phyloP scores from a whole-genome alignment of 2,113 vertebrate genomes.

The Morone chrysops region DNA sequence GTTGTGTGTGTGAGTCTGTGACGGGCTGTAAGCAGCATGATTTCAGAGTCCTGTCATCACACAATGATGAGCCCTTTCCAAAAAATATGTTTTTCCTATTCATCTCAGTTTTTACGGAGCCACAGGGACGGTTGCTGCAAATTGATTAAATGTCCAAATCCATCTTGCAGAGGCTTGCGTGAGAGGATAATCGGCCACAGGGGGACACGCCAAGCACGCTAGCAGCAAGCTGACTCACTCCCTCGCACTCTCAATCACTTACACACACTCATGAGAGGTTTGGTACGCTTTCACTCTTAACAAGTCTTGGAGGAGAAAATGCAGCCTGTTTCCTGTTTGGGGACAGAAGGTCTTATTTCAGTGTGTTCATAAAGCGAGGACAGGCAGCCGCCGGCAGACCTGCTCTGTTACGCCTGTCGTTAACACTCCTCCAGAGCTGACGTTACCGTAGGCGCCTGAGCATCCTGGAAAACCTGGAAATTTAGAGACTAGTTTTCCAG shows the following conservation, averaged over 20 bases:
- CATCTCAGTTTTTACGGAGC: slow-evolving; percentile 23
- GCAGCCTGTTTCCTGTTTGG: slow-evolving; percentile 58
- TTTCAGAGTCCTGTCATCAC: slow-evolving; percentile 17
- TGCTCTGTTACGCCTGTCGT: slow-evolving; percentile 48
- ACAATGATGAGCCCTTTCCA: slow-evolving; percentile 20
- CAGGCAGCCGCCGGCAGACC: slow-evolving; percentile 44
- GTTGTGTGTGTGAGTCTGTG: slow-evolving; percentile 15
- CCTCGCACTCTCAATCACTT: slow-evolving; percentile 16
- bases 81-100: slow-evolving; percentile 35
- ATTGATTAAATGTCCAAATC: slow-evolving; percentile 60
- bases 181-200: slow-evolving; percentile 65
- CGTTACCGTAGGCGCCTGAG: too few relatives aligned
- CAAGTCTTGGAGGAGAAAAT: slow-evolving; percentile 46
- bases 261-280: slow-evolving; percentile 45
- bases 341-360: slow-evolving; percentile 66
- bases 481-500: too few relatives aligned
- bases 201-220: slow-evolving; percentile 51
- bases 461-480: too few relatives aligned
- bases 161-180: slow-evolving; percentile 60
- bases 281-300: slow-evolving; percentile 36
- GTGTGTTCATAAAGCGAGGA: slow-evolving; percentile 53
- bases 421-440: slow-evolving; percentile 52
- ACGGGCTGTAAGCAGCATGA: not conserved
- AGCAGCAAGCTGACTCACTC: slow-evolving; percentile 38
- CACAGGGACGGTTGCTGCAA: slow-evolving; percentile 41